phyloP scores from a whole-genome alignment of 2,113 vertebrate genomes.

The Chionodraco myersi region DNA sequence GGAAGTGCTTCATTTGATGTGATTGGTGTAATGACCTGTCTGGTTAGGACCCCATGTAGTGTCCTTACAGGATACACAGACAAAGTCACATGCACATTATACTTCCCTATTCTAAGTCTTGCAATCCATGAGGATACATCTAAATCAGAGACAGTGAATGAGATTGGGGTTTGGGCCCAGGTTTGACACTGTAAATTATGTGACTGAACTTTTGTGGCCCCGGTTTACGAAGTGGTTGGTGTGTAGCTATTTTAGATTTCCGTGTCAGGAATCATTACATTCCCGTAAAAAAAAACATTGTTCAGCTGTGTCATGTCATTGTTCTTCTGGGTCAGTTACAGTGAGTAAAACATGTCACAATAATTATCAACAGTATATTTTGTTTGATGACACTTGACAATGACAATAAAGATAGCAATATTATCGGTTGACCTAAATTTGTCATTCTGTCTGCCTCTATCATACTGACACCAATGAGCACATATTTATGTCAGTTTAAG shows the following conservation, averaged over 20 bases:
- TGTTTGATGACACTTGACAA: conserved; percentile 12
- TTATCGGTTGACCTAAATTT: conserved; percentile 12
- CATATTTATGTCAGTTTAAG: conserved; percentile 9
- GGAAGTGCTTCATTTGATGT: conserved; percentile 71
- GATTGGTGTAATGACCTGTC: conserved; percentile 74
- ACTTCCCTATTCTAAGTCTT: conserved; percentile 7
- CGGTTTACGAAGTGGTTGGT: background rate
- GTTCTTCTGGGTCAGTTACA: background rate
- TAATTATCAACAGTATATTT: background rate
- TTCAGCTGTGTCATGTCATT: background rate
- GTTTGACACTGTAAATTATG: background rate
- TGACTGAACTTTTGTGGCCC: background rate
- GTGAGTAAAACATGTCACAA: background rate
- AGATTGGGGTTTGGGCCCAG: background rate
- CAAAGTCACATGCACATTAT: conserved; percentile 2
- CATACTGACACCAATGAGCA: conserved; percentile 6
- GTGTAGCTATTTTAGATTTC: background rate
- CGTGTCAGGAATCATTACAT: background rate
- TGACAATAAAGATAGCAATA: conserved; percentile 9
- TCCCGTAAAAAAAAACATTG: background rate
- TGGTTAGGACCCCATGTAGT: conserved; percentile 30
- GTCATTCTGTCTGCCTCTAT: conserved; percentile 30
- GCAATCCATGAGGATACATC: conserved; percentile 11
- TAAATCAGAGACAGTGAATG: conserved; percentile 9
- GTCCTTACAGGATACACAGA: conserved; percentile 26